Percentiles rank a stretch among this genome's conserved stretches.
These are phyloP conservation scores for Arbacia lixula DNA, from an alignment of 53 echinoderm and acorn worm species.

Conservation along the genomic window DNA sequence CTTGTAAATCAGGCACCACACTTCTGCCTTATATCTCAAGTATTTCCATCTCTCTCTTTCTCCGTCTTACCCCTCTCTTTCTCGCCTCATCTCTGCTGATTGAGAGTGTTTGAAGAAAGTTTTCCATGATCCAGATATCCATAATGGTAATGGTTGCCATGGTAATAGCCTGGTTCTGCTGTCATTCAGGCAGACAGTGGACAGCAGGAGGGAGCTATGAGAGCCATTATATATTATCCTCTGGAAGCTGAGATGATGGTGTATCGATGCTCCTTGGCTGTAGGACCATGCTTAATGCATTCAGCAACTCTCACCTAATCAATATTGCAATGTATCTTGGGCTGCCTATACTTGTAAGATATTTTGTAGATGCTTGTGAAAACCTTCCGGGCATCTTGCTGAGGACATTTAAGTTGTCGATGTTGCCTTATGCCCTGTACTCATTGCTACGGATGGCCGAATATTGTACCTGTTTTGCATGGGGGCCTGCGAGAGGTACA, in stretches of 20 bases:
- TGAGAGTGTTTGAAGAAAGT: neutral
- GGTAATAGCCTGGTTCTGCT: constrained; percentile 18
- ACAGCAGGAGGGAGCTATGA: neutral
- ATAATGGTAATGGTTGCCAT: constrained; percentile 39
- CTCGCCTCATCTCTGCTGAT: neutral
- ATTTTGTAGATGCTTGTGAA: constrained; percentile 14
- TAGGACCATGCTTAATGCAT: constrained; percentile 24
- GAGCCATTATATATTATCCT: neutral
- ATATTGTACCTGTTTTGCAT: neutral
- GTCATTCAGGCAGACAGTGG: constrained; percentile 1
- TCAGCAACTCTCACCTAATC: constrained; percentile 22
- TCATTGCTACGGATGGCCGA: neutral
- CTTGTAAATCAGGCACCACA: constrained; percentile 27
- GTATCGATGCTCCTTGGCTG: neutral
- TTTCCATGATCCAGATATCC: constrained; percentile 5
- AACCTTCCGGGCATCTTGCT: constrained; percentile 8
- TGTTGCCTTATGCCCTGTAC: neutral
- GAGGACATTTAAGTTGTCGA: neutral
- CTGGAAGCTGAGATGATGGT: neutral
- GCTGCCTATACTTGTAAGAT: constrained; percentile 8
- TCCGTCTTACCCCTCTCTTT: constrained; percentile 22
- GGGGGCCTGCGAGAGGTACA: constrained; percentile 14
- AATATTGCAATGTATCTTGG: constrained; percentile 48
- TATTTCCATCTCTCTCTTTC: constrained; percentile 13
- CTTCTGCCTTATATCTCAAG: constrained; percentile 17